A percentile compares a stretch with the other conserved stretches of the same genome.
Evolutionary conservation across 2,888 invertebrate species (phyloP).

Genomic region (Chaetogeoica ovagalla): DNA sequence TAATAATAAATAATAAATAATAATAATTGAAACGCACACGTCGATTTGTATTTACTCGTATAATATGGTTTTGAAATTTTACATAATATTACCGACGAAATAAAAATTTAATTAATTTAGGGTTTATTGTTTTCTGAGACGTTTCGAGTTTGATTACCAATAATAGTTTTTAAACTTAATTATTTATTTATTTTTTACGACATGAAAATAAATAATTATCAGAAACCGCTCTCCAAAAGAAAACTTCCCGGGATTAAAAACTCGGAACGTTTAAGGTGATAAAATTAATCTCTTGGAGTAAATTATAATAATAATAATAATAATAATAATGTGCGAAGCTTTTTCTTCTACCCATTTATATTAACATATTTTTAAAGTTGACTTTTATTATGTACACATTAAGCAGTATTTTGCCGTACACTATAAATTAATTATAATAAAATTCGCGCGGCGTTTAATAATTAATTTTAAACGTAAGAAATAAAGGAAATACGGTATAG

Average conservation of each 20-base stretch:
- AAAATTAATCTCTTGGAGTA: not conserved
- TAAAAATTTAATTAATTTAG: not conserved
- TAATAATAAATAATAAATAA: too few relatives aligned
- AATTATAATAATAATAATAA: not conserved
- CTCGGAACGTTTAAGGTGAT: not conserved
- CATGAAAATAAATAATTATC: not conserved
- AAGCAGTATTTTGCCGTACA: too few relatives aligned
- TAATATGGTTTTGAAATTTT: too few relatives aligned
- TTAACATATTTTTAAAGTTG: not conserved
- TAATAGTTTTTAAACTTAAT: not conserved
- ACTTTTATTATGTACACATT: not conserved
- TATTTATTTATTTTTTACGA: not conserved
- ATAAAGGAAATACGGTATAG: too few relatives aligned
- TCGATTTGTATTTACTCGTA: too few relatives aligned
- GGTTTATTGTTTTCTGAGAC: not conserved
- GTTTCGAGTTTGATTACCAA: not conserved
- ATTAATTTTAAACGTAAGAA: too few relatives aligned
- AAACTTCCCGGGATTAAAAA: not conserved
- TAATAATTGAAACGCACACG: too few relatives aligned
- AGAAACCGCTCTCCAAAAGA: too few relatives aligned
- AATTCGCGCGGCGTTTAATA: too few relatives aligned
- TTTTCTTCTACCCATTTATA: not conserved
- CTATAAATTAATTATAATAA: too few relatives aligned
- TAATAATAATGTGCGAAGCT: too few relatives aligned
- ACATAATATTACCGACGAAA: not conserved